Evolutionary conservation across 1,140 invertebrate species (phyloP), one percentile per base, ranked within the genome.

Genomic region (Cotesia glomerata): DNA sequence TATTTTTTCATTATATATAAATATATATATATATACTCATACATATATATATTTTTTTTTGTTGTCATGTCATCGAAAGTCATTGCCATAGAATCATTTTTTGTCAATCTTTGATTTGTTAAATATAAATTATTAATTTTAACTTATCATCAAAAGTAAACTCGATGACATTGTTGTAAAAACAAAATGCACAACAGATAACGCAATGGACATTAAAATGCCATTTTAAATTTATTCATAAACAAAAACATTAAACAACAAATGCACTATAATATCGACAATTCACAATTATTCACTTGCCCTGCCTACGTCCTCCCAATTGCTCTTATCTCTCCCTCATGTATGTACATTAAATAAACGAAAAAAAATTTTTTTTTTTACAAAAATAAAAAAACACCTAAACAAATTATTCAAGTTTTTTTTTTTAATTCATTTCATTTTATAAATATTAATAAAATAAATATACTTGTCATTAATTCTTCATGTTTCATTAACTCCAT

Each of bases 271-370:
- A 51, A 66, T 66, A 45, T 45, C 39, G 11, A 45, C 7, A 7
- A 68, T 68, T 51, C 26, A 54, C 8, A 68, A 45, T 54, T 54
- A 34, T 56, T 68, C 51, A 54, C 65, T 26, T 35, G 5, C 51
- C 52, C 65, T 34, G 18, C 49, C 52, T 52, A n/a, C 65, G 35
- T 54, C 65, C 65, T 58, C 16, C 5, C 9, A 26, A 18, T 58
- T 58, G 26, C 18, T 18, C 18, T 58, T 54, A 26, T 11, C 39
- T 45, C 65, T 54, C 18, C 65, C 51, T 54, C 65, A 68, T 68
- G 34, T 32, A 68, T 68, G 65, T 68, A 68, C 65, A 68, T 68
- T 68, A 54, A 68, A 68, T 14, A 54, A 68, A 68, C 7, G 39
- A 45, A 7, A 45, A 45, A 45, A 45, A 45, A 45, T 56, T 56